Evolutionary conservation across 92 coral and sea anemone genomes (phyloP), one percentile per base, ranked within the genome.

Genomic region (Heliopora coerulea): DNA sequence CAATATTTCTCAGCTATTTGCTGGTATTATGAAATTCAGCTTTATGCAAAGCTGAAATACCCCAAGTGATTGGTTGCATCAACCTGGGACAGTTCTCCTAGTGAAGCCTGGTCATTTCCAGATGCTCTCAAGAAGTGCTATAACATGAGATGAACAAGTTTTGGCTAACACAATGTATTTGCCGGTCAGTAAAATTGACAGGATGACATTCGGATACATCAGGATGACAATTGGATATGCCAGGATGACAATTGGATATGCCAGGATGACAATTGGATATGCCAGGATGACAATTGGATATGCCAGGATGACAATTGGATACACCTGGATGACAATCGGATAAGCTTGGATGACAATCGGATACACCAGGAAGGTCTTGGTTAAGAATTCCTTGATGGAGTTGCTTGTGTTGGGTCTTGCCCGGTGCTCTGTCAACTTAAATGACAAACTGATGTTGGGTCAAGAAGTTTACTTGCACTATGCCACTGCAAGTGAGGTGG

Each of bases 41-140:
- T 93, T 13, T 93, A 87, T 77, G 89, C 85, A 58, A 81, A 79
- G 37, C 81, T 80, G 60, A 83, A 84, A 65, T 73, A 80, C 61
- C 98, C 98, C 13, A 57, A 90, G 40, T 96, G 98, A 1, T 63
- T 93, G 59, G 74, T 93, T 32, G 88, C 89, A 28, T 85, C 98
- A 11, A 87, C 86, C 66, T 93, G 98, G 98, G 96, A 96, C 25
- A 96, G 98, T 21, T 90, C 98, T n/a, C 96, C 98, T 12, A 82
- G 90, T 20, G 98, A 93, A 54, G 83, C 90, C 7, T 93, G 98
- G 98, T 93, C 98, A 0, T 93, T 96, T 0, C 89, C 98, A 1
- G 96, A 93, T 56, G 88, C 98, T 44, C 79, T 93, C 27, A 79
- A 54, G 35, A 83, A 62, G 19, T 93, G 98, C 65, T 83, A 86